phyloP scores from a whole-genome alignment of 2,797 vertebrate genomes.

The Xiphorhynchus erythropygius region DNA sequence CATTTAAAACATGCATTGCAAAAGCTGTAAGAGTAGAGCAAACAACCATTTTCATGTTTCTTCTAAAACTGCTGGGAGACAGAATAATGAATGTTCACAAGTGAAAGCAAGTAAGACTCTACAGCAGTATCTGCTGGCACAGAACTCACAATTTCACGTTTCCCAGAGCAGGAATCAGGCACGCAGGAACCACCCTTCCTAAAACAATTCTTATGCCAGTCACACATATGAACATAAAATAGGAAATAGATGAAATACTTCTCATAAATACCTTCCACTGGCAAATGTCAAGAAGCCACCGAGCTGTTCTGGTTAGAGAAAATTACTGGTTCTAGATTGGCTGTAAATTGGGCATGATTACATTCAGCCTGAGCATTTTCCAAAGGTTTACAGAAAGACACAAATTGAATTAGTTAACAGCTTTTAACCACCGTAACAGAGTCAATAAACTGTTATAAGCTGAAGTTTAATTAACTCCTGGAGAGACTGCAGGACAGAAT shows the following conservation, averaged over 20 bases:
- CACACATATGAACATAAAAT: background rate
- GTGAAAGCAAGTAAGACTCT: background rate
- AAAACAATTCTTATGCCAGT: background rate
- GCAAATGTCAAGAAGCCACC: background rate
- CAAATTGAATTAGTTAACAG: background rate
- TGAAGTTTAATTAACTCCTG: background rate
- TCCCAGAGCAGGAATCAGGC: background rate
- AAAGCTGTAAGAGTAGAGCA: background rate
- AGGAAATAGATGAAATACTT: background rate
- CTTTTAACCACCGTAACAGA: background rate
- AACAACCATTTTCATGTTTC: background rate
- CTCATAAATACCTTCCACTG: background rate
- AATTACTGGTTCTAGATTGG: background rate
- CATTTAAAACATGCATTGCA: background rate
- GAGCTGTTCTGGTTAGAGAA: background rate
- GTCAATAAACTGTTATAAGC: background rate
- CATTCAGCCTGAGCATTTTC: background rate
- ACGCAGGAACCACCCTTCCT: background rate
- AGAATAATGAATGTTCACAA: background rate
- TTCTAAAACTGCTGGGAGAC: background rate
- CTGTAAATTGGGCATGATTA: background rate
- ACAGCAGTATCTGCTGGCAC: background rate
- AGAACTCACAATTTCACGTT: background rate
- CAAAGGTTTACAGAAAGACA: background rate
- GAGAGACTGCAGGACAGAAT: background rate